Conservation (phyloP, 2,888 invertebrate genomes). For the Pyralis farinalis region DNA sequence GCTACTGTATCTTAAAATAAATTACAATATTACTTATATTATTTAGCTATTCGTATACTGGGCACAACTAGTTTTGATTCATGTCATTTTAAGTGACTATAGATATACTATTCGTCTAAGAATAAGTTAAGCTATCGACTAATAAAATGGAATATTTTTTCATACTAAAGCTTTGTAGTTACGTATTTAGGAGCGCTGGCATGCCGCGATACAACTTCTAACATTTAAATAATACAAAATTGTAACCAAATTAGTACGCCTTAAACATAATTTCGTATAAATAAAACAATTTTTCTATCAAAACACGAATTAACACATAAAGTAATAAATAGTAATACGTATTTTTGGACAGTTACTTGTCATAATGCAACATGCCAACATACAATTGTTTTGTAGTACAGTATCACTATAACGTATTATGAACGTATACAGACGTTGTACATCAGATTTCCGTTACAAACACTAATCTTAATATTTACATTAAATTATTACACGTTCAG, state of each 20-base stretch:
- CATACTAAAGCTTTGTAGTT: constrained; percentile 75
- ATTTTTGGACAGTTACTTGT: constrained; percentile 16
- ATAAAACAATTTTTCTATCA: background rate
- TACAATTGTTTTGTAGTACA: constrained; percentile 26
- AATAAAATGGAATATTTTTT: constrained; percentile 76
- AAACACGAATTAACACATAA: background rate
- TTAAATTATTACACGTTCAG: constrained; percentile 23
- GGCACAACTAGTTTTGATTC: constrained; percentile 81
- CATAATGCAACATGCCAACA: constrained; percentile 38
- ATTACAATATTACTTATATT: constrained; percentile 70
- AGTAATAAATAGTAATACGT: constrained; percentile 12
- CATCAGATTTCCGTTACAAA: constrained; percentile 72
- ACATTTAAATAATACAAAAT: background rate
- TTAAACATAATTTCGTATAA: background rate
- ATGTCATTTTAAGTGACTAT: constrained; percentile 78
- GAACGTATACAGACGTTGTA: constrained; percentile 78
- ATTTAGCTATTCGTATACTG: constrained; percentile 79
- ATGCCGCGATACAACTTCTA: constrained; percentile 35
- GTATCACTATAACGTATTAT: constrained; percentile 55
- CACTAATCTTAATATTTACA: constrained; percentile 59
- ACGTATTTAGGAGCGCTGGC: constrained; percentile 66
- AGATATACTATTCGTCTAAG: constrained; percentile 74
- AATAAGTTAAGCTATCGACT: constrained; percentile 79
- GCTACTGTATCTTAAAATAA: constrained; percentile 79
- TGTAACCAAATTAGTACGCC: constrained; percentile 4